phyloP scores from a whole-genome alignment of 1,140 invertebrate genomes.

The Centruroides vittatus region DNA sequence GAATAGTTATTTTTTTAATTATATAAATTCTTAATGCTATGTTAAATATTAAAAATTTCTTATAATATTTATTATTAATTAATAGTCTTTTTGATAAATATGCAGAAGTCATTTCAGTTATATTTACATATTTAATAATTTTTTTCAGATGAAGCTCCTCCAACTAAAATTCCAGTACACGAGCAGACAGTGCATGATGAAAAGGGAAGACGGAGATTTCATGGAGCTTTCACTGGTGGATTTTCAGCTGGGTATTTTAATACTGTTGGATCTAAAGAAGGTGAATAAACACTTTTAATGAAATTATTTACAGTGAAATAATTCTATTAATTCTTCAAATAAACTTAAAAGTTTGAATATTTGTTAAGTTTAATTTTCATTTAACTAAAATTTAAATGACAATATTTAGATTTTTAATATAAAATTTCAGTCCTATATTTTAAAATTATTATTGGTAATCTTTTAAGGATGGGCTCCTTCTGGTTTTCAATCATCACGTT shows the following conservation, averaged over 20 bases:
- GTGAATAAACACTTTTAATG: conserved; percentile 25
- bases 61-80: no score
- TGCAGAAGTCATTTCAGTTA: no score
- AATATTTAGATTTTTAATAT: no score
- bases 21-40: no score
- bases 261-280: conserved; percentile 87
- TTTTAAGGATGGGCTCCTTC: conserved; percentile 57
- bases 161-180: conserved; percentile 65
- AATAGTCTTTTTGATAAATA: no score
- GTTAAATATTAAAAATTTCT: no score
- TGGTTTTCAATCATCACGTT: conserved; percentile 76
- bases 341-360: neutral
- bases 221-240: conserved; percentile 98
- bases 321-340: no score
- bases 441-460: neutral
- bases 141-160: conserved; percentile 42
- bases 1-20: no score
- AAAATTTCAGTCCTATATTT: no score
- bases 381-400: neutral
- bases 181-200: conserved; percentile 84
- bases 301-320: neutral
- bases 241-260: conserved; percentile 98
- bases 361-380: neutral
- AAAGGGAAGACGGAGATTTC: conserved; percentile 80
- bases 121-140: neutral